Percentiles rank a stretch among this genome's conserved stretches.
Evolutionary conservation across 2,113 vertebrate genomes (phyloP).

Genomic region (Heterochromis multidens): DNA sequence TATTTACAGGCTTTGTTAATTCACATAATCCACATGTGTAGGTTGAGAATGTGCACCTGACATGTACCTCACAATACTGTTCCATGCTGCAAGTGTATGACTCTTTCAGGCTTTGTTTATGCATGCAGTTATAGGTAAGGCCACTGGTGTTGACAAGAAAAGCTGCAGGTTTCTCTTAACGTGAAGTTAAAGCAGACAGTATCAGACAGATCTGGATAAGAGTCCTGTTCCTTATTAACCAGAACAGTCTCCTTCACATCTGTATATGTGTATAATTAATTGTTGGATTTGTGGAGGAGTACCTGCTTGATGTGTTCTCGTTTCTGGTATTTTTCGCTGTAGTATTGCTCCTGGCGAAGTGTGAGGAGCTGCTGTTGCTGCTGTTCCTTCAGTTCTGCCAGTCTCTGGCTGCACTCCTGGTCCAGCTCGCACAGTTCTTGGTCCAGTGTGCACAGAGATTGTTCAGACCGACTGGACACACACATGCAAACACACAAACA

Average conservation of each 20-base stretch:
- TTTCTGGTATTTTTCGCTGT: slow-evolving; percentile 98
- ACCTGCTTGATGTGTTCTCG: slow-evolving; percentile 96
- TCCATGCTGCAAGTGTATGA: background rate
- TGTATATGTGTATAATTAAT: background rate
- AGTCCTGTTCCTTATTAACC: rapidly evolving
- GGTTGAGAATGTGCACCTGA: background rate
- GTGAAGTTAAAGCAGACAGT: background rate
- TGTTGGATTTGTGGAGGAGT: background rate
- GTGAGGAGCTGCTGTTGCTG: slow-evolving; percentile 93
- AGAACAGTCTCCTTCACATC: background rate
- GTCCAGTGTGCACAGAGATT: slow-evolving; percentile 81
- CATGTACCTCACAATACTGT: background rate
- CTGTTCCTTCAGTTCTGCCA: slow-evolving; percentile 89
- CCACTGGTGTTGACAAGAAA: background rate
- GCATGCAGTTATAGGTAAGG: background rate
- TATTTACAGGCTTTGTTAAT: background rate
- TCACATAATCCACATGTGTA: background rate
- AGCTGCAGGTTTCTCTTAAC: background rate
- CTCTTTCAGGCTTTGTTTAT: background rate
- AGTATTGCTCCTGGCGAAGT: slow-evolving; percentile 96
- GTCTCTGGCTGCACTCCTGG: slow-evolving; percentile 84
- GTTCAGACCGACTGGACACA: slow-evolving; percentile 82
- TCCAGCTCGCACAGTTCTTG: slow-evolving; percentile 87
- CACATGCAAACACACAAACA: background rate
- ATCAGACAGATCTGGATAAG: rapidly evolving